Evolutionary conservation across 2,113 vertebrate genomes (phyloP).

Genomic region (Alligator mississippiensis): DNA sequence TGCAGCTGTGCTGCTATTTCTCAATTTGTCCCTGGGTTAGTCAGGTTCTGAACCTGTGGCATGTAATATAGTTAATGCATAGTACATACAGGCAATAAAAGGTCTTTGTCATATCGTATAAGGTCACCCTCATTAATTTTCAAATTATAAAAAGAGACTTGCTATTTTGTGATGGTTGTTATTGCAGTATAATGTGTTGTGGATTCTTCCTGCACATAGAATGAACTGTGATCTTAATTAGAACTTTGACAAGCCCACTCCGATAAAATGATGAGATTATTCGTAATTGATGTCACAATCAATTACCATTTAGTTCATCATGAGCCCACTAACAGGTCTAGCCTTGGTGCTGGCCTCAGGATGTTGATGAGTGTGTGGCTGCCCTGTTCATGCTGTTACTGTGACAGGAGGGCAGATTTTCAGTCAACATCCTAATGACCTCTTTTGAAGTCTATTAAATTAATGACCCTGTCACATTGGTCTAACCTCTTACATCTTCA

Average conservation of each 20-base stretch:
- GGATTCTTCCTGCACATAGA: constrained; percentile 84
- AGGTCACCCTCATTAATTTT: constrained; percentile 87
- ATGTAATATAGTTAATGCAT: constrained; percentile 68
- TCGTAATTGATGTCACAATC: constrained; percentile 94
- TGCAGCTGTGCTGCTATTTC: constrained; percentile 26
- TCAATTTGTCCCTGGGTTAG: constrained; percentile 41
- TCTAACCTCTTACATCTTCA: constrained; percentile 83
- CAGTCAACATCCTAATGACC: constrained; percentile 88
- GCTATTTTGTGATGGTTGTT: constrained; percentile 91
- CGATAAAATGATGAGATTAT: constrained; percentile 95
- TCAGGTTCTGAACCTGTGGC: constrained; percentile 42
- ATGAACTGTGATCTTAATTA: constrained; percentile 91
- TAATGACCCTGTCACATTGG: constrained; percentile 89
- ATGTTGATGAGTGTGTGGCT: constrained; percentile 86
- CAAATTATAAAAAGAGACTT: constrained; percentile 87
- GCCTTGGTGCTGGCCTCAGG: constrained; percentile 88
- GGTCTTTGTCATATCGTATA: constrained; percentile 75
- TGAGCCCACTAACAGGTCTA: constrained; percentile 88
- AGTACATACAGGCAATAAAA: constrained; percentile 68
- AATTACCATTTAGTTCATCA: constrained; percentile 90
- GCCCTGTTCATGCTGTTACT: constrained; percentile 83
- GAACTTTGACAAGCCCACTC: constrained; percentile 91
- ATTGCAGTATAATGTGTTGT: constrained; percentile 84
- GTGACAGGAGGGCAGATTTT: constrained; percentile 85
- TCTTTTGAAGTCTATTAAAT: constrained; percentile 96